phyloP scores from a whole-genome alignment of 2,113 vertebrate genomes.

The Myocastor coypus region DNA sequence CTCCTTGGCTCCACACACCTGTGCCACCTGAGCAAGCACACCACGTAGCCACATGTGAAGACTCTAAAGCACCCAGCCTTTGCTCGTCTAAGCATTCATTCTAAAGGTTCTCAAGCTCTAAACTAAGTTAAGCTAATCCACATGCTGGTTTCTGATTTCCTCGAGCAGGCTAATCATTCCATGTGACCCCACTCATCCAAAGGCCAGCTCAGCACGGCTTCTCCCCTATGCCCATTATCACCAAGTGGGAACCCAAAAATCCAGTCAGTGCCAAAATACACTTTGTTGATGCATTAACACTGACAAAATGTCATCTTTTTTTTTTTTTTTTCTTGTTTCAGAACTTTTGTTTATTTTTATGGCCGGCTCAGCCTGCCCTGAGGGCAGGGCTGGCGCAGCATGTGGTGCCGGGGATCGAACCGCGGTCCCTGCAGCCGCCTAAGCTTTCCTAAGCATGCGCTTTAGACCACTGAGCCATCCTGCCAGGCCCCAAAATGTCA shows the following conservation, averaged over 20 bases:
- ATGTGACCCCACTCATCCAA: not conserved
- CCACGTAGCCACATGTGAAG: rapidly evolving
- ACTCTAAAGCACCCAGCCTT: not conserved
- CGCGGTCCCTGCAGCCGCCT: too few relatives aligned
- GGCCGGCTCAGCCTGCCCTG: too few relatives aligned
- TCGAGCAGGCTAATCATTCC: not conserved
- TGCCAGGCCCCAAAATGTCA: too few relatives aligned
- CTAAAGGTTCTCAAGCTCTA: not conserved
- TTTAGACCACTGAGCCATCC: too few relatives aligned
- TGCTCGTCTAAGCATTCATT: not conserved
- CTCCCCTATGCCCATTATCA: not conserved
- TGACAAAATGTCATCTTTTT: not conserved
- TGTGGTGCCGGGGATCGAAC: too few relatives aligned
- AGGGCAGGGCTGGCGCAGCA: too few relatives aligned
- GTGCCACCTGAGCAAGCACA: rapidly evolving
- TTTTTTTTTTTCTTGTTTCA: too few relatives aligned
- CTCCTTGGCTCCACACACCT: not conserved
- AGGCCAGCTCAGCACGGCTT: not conserved
- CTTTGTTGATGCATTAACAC: not conserved
- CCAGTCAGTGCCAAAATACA: not conserved
- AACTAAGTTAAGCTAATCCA: not conserved
- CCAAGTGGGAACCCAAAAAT: not conserved
- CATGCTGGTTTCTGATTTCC: not conserved
- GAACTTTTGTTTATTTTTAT: too few relatives aligned
- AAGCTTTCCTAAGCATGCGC: too few relatives aligned